Base-by-base conservation (phyloP, 64 coral and sea anemone species). In the Montipora capricornis region DNA sequence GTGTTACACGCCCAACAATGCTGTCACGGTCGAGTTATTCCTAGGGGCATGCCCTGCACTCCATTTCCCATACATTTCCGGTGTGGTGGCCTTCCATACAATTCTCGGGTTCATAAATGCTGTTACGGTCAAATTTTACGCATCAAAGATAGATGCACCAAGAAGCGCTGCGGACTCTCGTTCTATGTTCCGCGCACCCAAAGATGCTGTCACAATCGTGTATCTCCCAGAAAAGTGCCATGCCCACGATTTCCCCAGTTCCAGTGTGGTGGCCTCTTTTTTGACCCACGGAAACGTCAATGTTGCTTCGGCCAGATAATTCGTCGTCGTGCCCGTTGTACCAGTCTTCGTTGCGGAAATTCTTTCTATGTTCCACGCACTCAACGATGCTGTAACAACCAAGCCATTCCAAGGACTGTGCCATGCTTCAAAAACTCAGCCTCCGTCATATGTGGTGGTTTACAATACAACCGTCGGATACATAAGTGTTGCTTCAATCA, bases 231-330 rank as follows among this genome's bases (percentile, higher is more conserved):
- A 52, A 64, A 52, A 1, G 37, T 45, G 6, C 52, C 86, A 4
- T 76, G 48, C 15, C 53, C 52, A 12, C 80, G 20, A 62, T 15
- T 82, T 64, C 80, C 80, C 1, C 70, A 13, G 4, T 52, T 26
- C 3, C 20, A 47, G 19, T 88, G 86, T 26, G 86, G 86, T 76
- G 70, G 46, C 2, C 47, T 75, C 62, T 60, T 7, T 29, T 89
- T 75, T 44, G 58, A 77, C 20, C 5, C 75, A 17, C 29, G 16
- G 8, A 75, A 4, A 15, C 26, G 52, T 13, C n/a, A 17, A 59
- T 88, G 86, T 19, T 88, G 86, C 74, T 88, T 44, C 13, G 53
- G 53, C 6, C 59, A 88, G 5, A 88, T 88, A 88, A 47, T 88
- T 13, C 5, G 64, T 44, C 12, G n/a, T 47, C 20, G 20, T 12